Conservation (phyloP, 1,140 invertebrate genomes). For the Hycleus phaleratus region DNA sequence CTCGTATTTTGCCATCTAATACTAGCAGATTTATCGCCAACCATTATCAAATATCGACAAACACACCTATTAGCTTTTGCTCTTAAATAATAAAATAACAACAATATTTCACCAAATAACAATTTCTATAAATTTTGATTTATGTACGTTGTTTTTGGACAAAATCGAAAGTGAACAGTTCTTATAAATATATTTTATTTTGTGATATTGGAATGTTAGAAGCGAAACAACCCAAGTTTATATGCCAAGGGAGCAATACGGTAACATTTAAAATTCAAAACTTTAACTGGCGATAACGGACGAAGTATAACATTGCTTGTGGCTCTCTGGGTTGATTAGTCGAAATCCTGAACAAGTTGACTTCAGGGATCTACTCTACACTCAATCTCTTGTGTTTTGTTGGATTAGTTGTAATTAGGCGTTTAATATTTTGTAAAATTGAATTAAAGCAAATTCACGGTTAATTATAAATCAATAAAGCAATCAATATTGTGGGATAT, state of each 20-base stretch:
- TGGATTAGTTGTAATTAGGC: constrained; percentile 14
- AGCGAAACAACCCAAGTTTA: not conserved
- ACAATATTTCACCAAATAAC: not conserved
- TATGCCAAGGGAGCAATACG: constrained; percentile 10
- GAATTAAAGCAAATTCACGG: constrained; percentile 7
- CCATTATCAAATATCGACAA: not conserved
- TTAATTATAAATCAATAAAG: no score
- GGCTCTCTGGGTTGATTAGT: constrained; percentile 18
- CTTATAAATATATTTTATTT: no score
- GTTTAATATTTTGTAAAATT: constrained; percentile 19
- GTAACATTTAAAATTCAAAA: constrained; percentile 22
- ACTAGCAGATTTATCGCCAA: not conserved
- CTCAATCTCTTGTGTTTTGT: constrained; percentile 14
- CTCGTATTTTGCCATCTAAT: no score
- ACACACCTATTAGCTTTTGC: not conserved
- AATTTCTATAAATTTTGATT: no score
- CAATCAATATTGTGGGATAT: no score
- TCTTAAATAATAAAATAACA: not conserved
- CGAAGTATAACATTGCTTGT: constrained; percentile 15
- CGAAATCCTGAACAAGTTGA: constrained; percentile 18
- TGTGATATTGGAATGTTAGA: not conserved
- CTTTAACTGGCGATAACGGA: constrained; percentile 17
- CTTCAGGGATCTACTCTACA: not conserved
- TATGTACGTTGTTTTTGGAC: no score
- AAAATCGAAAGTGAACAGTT: no score